A percentile compares a stretch with the other conserved stretches of the same genome.
Evolutionary conservation across 1,140 invertebrate genomes (phyloP).

Genomic region (Nomia melanderi): DNA sequence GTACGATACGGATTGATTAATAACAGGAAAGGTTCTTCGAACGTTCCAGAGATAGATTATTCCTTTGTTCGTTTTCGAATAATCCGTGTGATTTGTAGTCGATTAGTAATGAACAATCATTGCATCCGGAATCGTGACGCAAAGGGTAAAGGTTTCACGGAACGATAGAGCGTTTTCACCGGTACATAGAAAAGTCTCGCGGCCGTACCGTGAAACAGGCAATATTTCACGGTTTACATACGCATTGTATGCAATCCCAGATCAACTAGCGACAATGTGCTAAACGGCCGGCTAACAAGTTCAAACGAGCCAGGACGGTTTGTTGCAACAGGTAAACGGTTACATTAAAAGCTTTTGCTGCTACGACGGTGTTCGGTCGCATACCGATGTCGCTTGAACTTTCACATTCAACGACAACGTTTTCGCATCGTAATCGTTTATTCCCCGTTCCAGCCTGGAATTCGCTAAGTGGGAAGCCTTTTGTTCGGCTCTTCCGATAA

Average conservation of each 20-base stretch:
- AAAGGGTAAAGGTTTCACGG: not conserved
- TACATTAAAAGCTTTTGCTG: conserved; percentile 16
- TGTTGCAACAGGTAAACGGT: conserved; percentile 29
- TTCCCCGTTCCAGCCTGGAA: conserved; percentile 38
- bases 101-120: too few species aligned
- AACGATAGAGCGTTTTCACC: not conserved
- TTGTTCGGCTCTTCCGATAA: conserved; percentile 32
- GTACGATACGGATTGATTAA: too few species aligned
- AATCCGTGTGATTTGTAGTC: too few species aligned
- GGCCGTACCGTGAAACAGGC: conserved; percentile 2
- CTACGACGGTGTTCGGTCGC: not conserved
- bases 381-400: conserved; percentile 37
- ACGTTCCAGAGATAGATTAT: too few species aligned
- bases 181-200: not conserved
- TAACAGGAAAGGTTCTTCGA: too few species aligned
- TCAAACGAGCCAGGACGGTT: conserved; percentile 28
- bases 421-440: conserved; percentile 48
- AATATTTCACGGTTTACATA: conserved; percentile 26
- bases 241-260: conserved; percentile 20
- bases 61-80: too few species aligned
- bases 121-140: too few species aligned
- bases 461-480: conserved; percentile 22
- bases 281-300: conserved; percentile 42
- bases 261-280: conserved; percentile 27
- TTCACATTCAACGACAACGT: conserved; percentile 46